Evolutionary conservation across 1,140 invertebrate genomes (phyloP).

Genomic region (Sycophaga agraensis): DNA sequence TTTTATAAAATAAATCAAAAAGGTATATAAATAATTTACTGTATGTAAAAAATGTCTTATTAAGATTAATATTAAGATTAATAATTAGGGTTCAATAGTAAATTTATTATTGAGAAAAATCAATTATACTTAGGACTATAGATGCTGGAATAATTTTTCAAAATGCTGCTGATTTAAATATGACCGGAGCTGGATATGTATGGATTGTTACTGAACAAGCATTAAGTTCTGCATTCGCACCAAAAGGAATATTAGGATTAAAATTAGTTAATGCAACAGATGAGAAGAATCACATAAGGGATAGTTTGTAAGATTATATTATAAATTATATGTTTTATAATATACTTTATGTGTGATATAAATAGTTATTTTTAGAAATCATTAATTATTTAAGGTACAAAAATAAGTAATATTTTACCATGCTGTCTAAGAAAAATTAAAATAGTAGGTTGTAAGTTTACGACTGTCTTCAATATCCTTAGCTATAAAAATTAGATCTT

Average conservation of each 20-base stretch:
- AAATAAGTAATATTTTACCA: no score
- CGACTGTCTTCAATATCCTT: no score
- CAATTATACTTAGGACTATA: constrained; percentile 76
- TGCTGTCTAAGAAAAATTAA: no score
- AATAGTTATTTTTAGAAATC: no score
- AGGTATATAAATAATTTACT: no score
- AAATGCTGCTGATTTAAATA: constrained; percentile 82
- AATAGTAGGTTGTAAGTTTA: no score
- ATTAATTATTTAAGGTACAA: no score
- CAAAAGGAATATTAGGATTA: constrained; percentile 84
- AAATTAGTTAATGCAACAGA: constrained; percentile 85
- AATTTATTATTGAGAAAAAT: neutral
- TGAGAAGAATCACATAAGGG: constrained; percentile 85
- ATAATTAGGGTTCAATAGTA: neutral
- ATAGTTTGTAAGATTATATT: constrained; percentile 72
- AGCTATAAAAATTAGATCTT: no score
- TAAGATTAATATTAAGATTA: no score
- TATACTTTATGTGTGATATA: neutral
- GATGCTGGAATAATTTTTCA: constrained; percentile 89
- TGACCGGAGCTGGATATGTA: constrained; percentile 90
- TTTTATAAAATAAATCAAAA: no score
- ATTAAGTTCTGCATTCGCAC: constrained; percentile 79
- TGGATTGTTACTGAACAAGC: constrained; percentile 97
- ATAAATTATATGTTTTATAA: neutral
- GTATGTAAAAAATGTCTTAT: no score